phyloP scores from a whole-genome alignment of 2,113 vertebrate species.

The Scalopus aquaticus region DNA sequence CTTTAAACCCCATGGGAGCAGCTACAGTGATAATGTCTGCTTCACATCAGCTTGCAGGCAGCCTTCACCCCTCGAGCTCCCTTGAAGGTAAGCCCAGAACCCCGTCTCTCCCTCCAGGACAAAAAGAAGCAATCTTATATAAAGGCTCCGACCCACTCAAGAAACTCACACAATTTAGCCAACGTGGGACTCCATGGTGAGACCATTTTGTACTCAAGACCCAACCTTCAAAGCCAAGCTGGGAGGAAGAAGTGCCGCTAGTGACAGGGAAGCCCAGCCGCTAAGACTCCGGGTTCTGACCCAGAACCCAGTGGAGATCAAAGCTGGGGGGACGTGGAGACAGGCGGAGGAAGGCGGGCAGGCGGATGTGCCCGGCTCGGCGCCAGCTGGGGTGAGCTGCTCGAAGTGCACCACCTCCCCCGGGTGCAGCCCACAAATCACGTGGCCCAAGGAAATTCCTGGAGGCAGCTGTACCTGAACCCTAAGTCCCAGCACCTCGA shows the following conservation, averaged over 20 bases:
- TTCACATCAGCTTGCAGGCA: not conserved
- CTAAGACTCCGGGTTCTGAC: not conserved
- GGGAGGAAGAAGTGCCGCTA: not conserved
- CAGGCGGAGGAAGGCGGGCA: no score
- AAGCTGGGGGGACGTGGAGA: no score
- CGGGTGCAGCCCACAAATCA: rapidly evolving
- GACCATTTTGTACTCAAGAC: not conserved
- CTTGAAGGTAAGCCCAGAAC: not conserved
- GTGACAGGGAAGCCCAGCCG: not conserved
- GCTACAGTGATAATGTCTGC: not conserved
- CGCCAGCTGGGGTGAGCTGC: not conserved
- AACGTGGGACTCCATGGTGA: not conserved
- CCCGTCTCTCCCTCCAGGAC: not conserved
- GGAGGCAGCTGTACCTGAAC: not conserved
- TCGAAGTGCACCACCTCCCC: rapidly evolving
- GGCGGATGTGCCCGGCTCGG: rapidly evolving
- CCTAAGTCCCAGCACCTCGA: not conserved
- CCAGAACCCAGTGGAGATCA: rapidly evolving
- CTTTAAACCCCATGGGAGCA: not conserved
- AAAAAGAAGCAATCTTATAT: not conserved
- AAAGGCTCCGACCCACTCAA: not conserved
- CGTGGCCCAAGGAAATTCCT: rapidly evolving
- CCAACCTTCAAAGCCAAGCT: not conserved
- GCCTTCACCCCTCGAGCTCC: not conserved
- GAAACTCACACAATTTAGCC: not conserved